Conservation (phyloP, 2,888 invertebrate species). For the Silvanus unidentatus region DNA sequence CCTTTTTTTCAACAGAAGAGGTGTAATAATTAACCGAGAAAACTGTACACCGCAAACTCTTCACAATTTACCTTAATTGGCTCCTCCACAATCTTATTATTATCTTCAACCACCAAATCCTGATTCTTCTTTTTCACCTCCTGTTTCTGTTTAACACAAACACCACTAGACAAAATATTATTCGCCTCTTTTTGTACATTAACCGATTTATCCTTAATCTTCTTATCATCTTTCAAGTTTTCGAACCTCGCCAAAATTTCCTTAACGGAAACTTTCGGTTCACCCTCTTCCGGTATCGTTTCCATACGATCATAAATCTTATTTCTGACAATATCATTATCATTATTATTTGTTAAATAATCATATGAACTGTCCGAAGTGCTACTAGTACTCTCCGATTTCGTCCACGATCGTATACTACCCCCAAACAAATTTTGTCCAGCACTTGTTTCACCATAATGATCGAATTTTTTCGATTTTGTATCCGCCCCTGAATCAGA, state of each 20-base stretch:
- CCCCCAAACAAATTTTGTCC: conserved; percentile 37
- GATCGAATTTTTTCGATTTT: conserved; percentile 37
- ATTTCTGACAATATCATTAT: conserved; percentile 11
- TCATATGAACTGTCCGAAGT: conserved; percentile 35
- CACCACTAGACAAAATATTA: too few relatives aligned
- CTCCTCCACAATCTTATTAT: too few relatives aligned
- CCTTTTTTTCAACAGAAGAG: too few relatives aligned
- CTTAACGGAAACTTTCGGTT: conserved; percentile 77
- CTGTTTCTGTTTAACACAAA: too few relatives aligned
- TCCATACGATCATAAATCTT: conserved; percentile 55
- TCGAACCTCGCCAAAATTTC: conserved; percentile 79
- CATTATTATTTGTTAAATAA: conserved; percentile 19
- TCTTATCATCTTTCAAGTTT: conserved; percentile 47
- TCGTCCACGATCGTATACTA: conserved; percentile 33
- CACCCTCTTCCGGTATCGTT: conserved; percentile 74
- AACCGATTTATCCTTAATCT: conserved; percentile 20
- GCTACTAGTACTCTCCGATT: conserved; percentile 24
- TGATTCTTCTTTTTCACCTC: too few relatives aligned
- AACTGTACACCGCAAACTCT: too few relatives aligned
- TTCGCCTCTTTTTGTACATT: too few relatives aligned
- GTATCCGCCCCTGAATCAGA: conserved; percentile 62
- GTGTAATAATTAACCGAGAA: too few relatives aligned
- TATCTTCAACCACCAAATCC: too few relatives aligned
- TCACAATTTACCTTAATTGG: too few relatives aligned
- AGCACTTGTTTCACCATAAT: conserved; percentile 43